Evolutionary conservation across 2,888 invertebrate species (phyloP).

Genomic region (Pyrocoelia pectoralis): DNA sequence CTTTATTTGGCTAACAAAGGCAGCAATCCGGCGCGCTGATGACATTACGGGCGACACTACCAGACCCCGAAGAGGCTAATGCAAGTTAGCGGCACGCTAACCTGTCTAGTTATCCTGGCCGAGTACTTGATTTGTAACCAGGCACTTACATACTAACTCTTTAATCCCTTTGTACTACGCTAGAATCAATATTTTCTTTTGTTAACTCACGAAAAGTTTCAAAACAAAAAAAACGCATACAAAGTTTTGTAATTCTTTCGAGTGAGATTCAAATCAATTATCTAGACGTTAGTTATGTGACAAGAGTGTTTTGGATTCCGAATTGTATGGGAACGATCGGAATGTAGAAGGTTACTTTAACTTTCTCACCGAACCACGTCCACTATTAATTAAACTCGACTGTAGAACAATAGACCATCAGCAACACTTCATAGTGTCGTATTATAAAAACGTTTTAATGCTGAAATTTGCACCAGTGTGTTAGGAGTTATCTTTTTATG

Average conservation of each 20-base stretch:
- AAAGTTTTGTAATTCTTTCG: background rate
- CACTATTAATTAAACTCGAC: constrained; percentile 43
- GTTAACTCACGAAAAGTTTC: constrained; percentile 11
- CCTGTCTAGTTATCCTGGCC: constrained; percentile 47
- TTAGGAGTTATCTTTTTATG: background rate
- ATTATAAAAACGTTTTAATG: constrained; percentile 29
- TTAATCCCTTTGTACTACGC: constrained; percentile 40
- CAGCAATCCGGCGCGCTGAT: constrained; percentile 50
- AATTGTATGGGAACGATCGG: constrained; percentile 35
- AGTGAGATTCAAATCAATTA: constrained; percentile 26
- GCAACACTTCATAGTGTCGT: constrained; percentile 30
- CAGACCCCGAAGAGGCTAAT: constrained; percentile 43
- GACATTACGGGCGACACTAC: constrained; percentile 52
- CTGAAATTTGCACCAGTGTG: constrained; percentile 26
- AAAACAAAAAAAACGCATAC: background rate
- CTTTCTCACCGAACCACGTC: constrained; percentile 39
- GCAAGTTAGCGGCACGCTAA: constrained; percentile 41
- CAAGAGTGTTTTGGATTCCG: constrained; percentile 18
- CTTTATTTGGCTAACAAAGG: constrained; percentile 57
- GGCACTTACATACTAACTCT: constrained; percentile 40
- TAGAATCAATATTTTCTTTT: constrained; percentile 20
- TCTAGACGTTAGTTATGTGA: constrained; percentile 29
- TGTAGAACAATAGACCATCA: constrained; percentile 36
- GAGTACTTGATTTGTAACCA: constrained; percentile 46
- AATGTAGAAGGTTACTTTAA: constrained; percentile 32